phyloP scores from a whole-genome alignment of 2,113 vertebrate species.

The Corythornis madagascariensis region DNA sequence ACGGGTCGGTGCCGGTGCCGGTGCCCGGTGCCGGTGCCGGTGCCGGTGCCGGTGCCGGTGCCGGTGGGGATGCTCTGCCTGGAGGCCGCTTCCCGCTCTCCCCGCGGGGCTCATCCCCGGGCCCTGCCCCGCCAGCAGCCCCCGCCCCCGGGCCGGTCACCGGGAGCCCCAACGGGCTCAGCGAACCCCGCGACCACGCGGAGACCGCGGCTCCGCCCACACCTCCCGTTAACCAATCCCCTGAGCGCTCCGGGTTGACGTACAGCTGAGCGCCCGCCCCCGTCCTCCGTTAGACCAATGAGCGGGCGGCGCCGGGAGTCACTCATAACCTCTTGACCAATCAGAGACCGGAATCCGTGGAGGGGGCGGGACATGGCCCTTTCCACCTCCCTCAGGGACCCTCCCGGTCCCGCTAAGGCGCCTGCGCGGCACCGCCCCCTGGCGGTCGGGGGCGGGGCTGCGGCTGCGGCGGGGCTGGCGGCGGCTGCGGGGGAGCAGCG shows the following conservation, averaged over 20 bases:
- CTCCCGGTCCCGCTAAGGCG: background rate
- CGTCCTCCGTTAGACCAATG: rapidly evolving
- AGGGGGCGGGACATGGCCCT: too few relatives aligned
- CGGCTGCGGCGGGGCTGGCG: background rate
- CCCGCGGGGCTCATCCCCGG: background rate
- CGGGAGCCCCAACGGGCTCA: background rate
- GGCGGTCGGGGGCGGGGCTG: background rate
- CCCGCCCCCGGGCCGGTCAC: background rate
- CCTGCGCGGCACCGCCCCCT: constrained; percentile 9
- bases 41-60: background rate
- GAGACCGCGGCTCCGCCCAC: background rate
- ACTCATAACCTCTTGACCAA: rapidly evolving
- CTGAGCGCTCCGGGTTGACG: rapidly evolving
- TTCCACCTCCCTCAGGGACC: too few relatives aligned
- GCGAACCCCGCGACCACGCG: background rate
- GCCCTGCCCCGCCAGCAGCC: too few relatives aligned
- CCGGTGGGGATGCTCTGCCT: background rate
- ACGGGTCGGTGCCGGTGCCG: background rate
- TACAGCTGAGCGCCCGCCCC: rapidly evolving
- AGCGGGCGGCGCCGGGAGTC: too few relatives aligned
- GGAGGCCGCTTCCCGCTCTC: rapidly evolving
- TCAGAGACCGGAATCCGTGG: rapidly evolving
- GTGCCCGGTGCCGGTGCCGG: too few relatives aligned
- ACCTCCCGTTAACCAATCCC: background rate
- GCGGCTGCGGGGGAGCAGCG: constrained; percentile 5